These are phyloP conservation scores for Heliconius ethilla DNA, from an alignment of 2,888 invertebrate genomes.

Conservation along the genomic window DNA sequence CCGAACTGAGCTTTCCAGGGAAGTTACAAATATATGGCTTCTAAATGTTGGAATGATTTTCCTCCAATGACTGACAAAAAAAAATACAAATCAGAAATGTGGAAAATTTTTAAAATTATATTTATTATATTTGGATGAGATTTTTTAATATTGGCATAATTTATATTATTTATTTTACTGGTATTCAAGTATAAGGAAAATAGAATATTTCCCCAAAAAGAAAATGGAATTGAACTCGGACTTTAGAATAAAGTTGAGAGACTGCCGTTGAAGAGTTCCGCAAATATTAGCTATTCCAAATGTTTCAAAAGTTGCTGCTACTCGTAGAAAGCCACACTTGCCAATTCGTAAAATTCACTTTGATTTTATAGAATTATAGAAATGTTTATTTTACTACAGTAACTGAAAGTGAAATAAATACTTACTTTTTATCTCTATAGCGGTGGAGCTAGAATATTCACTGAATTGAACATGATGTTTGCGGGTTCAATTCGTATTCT, in stretches of 20 bases:
- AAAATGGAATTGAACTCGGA: slow-evolving; percentile 63
- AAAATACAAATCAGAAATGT: no score
- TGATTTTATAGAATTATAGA: background rate
- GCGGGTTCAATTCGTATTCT: background rate
- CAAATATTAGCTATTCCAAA: slow-evolving; percentile 63
- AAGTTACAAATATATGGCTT: no score
- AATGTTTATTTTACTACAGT: background rate
- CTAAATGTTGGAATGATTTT: no score
- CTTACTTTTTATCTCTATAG: background rate
- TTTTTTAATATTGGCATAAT: background rate
- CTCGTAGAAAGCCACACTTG: slow-evolving; percentile 24
- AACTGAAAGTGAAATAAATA: background rate
- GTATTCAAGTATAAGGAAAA: background rate
- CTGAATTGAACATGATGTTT: background rate
- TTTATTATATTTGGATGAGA: no score
- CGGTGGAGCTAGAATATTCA: no score
- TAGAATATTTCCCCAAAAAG: slow-evolving; percentile 42
- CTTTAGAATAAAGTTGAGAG: slow-evolving; percentile 50
- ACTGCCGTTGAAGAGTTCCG: slow-evolving; percentile 57
- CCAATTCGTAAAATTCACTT: background rate
- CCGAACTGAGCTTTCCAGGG: no score
- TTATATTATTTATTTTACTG: background rate
- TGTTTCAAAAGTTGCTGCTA: slow-evolving; percentile 35
- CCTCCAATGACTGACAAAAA: no score
- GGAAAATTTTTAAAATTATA: no score